Conservation (phyloP, 2,797 vertebrate species). For the Nasua narica region DNA sequence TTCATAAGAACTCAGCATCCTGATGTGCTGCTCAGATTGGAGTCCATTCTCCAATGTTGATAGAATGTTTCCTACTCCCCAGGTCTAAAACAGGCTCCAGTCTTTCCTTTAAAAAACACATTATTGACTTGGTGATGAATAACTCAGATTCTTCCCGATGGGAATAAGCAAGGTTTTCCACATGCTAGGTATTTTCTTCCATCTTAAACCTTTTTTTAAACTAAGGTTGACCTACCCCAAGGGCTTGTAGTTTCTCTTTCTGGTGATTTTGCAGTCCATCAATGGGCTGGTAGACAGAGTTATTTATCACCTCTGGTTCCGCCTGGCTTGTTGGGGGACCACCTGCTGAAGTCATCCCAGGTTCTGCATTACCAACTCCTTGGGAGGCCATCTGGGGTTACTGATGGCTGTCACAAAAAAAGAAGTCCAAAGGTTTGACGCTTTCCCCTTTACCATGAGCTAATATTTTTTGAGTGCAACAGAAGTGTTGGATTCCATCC, state of each 20-base stretch:
- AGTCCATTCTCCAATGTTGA: not conserved
- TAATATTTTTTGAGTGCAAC: not conserved
- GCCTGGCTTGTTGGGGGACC: too few species aligned
- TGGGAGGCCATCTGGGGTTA: slow-evolving; percentile 12
- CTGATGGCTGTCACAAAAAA: not conserved
- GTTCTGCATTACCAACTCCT: not conserved
- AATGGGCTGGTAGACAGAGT: not conserved
- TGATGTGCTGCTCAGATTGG: not conserved
- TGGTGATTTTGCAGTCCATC: not conserved
- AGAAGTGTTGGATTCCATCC: not conserved
- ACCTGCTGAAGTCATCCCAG: not conserved
- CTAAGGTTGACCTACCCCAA: slow-evolving; percentile 32
- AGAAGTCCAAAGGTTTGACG: not conserved
- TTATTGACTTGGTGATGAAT: not conserved
- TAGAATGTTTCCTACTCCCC: not conserved
- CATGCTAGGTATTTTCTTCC: not conserved
- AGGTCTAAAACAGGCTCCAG: rapidly evolving
- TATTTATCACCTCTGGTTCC: not conserved
- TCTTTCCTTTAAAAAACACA: not conserved
- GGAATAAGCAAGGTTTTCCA: not conserved
- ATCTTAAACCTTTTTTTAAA: not conserved
- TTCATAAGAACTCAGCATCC: not conserved
- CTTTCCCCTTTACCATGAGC: not conserved
- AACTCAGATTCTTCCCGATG: not conserved
- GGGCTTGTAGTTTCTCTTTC: not conserved